Evolutionary conservation across 2,113 vertebrate species (phyloP).

Genomic region (Ivindomyrus marchei): DNA sequence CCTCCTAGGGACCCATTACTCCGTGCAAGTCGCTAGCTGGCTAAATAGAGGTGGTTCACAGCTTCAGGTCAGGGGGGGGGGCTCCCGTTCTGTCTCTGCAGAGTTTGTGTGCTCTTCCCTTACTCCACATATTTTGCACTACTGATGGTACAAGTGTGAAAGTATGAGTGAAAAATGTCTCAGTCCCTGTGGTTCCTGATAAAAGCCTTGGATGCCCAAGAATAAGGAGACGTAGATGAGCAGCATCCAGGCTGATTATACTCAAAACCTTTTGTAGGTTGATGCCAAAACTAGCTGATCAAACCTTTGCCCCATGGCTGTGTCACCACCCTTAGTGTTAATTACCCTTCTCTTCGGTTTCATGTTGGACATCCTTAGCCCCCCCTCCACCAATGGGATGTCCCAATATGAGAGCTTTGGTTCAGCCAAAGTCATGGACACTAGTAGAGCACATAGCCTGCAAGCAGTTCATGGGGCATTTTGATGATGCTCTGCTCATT

Average conservation of each 20-base stretch:
- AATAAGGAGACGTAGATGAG: neutral
- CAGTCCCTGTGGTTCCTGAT: neutral
- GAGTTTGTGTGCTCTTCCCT: neutral
- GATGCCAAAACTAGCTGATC: neutral
- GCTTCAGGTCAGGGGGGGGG: neutral
- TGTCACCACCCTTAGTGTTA: neutral
- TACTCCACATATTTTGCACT: neutral
- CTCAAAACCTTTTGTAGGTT: neutral
- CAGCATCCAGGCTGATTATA: neutral
- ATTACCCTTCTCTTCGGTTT: neutral
- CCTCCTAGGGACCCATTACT: neutral
- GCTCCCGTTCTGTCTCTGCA: neutral
- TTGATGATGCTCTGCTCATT: neutral
- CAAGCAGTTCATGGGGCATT: neutral
- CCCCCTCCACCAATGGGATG: neutral
- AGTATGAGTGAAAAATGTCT: neutral
- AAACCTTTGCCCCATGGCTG: neutral
- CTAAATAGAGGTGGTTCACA: neutral
- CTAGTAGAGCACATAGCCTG: neutral
- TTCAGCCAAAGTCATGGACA: neutral
- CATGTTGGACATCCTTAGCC: neutral
- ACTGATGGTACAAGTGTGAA: neutral
- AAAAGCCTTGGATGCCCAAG: neutral
- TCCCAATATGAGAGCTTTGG: neutral
- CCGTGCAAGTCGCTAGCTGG: neutral